Percentiles rank a stretch among this genome's conserved stretches.
Evolutionary conservation across 2,113 vertebrate species (phyloP).

Genomic region (Chroicocephalus ridibundus): DNA sequence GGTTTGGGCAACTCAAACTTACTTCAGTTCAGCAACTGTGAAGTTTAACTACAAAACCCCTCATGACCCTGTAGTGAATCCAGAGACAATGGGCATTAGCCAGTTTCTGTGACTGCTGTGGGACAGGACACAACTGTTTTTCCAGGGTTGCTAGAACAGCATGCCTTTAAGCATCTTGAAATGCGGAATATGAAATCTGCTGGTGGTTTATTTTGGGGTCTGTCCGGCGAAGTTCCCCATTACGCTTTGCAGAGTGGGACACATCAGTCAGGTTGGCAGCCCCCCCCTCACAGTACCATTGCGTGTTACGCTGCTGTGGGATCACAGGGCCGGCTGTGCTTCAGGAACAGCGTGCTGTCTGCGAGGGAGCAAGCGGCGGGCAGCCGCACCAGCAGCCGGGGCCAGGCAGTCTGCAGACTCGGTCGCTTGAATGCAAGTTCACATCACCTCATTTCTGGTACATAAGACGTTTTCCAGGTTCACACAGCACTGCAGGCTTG

Average conservation of each 20-base stretch:
- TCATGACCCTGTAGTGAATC: not conserved
- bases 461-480: not conserved
- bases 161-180: not conserved
- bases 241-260: not conserved
- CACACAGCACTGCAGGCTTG: fast-evolving
- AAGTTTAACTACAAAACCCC: not conserved
- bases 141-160: not conserved
- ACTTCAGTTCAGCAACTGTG: not conserved
- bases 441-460: not conserved
- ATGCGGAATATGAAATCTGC: not conserved
- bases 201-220: not conserved
- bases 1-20: not conserved
- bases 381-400: not conserved
- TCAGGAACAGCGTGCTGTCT: not conserved
- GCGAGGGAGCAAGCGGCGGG: not conserved
- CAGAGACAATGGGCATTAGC: not conserved
- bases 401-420: not conserved
- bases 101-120: not conserved
- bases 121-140: not conserved
- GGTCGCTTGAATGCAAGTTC: not conserved
- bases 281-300: fast-evolving
- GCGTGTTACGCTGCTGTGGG: not conserved
- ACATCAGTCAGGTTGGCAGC: not conserved
- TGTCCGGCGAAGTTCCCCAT: not conserved
- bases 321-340: not conserved